Evolutionary conservation across 2,797 vertebrate species (phyloP).

Genomic region (Nyctibius grandis): DNA sequence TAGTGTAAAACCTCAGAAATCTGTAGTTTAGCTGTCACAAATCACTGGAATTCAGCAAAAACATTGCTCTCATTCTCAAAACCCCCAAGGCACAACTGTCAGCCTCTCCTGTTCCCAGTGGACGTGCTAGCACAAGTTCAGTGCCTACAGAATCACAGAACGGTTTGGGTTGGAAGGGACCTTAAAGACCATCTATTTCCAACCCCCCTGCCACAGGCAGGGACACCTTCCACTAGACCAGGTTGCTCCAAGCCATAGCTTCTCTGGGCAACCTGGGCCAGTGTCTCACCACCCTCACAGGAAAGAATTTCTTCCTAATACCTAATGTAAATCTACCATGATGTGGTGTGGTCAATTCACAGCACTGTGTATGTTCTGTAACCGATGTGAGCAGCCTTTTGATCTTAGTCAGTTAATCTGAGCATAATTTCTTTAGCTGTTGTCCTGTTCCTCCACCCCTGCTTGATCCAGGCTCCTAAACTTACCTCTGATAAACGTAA

Average conservation of each 20-base stretch:
- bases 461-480: neutral
- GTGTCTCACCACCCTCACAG: no score
- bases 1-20: neutral
- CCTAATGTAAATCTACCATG: no score
- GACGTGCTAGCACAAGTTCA: neutral
- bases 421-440: fast-evolving
- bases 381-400: neutral
- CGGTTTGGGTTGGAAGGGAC: no score
- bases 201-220: no score
- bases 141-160: no score
- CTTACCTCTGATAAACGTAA: neutral
- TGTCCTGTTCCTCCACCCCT: neutral
- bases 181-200: no score
- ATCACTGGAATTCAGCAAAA: neutral
- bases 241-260: no score
- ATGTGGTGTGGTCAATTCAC: neutral
- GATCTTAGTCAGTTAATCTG: neutral
- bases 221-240: no score
- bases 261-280: no score
- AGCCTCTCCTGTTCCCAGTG: neutral
- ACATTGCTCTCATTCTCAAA: neutral
- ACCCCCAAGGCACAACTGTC: neutral
- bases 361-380: neutral
- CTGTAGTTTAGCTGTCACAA: neutral
- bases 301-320: no score